A percentile compares a stretch with the other conserved stretches of the same genome.
Evolutionary conservation across 2,113 vertebrate species (phyloP).

Genomic region (Sterna hirundo): DNA sequence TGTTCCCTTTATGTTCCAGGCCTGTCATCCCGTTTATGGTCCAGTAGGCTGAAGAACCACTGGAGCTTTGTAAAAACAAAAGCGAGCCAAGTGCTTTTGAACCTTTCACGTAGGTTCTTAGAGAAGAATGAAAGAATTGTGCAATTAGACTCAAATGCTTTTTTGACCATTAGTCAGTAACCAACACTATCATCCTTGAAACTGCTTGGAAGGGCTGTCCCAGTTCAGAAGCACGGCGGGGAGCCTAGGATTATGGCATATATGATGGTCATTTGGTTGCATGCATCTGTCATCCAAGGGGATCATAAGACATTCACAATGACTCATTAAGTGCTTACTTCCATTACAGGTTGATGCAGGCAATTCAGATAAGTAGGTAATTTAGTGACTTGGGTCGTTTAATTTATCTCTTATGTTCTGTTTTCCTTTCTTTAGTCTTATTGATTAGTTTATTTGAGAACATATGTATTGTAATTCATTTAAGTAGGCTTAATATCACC

Average conservation of each 20-base stretch:
- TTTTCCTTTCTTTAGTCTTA: background rate
- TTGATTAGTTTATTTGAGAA: background rate
- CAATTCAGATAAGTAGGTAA: background rate
- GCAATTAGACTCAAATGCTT: background rate
- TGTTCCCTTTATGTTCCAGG: background rate
- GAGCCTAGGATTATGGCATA: background rate
- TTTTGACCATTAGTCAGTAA: background rate
- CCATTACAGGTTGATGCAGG: background rate
- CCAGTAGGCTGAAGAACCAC: background rate
- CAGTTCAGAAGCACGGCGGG: background rate
- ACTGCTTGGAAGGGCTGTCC: background rate
- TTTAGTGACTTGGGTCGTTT: background rate
- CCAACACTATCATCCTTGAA: background rate
- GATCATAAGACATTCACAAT: background rate
- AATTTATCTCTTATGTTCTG: background rate
- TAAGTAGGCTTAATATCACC: background rate
- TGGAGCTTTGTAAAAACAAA: background rate
- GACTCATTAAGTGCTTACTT: background rate
- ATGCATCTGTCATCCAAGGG: background rate
- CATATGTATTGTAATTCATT: background rate
- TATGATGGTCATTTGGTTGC: background rate
- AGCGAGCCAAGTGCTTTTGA: background rate
- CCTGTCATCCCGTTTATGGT: background rate
- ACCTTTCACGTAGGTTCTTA: background rate
- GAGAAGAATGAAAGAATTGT: background rate